phyloP scores from a whole-genome alignment of 1,140 invertebrate genomes.

The Oncopeltus fasciatus region DNA sequence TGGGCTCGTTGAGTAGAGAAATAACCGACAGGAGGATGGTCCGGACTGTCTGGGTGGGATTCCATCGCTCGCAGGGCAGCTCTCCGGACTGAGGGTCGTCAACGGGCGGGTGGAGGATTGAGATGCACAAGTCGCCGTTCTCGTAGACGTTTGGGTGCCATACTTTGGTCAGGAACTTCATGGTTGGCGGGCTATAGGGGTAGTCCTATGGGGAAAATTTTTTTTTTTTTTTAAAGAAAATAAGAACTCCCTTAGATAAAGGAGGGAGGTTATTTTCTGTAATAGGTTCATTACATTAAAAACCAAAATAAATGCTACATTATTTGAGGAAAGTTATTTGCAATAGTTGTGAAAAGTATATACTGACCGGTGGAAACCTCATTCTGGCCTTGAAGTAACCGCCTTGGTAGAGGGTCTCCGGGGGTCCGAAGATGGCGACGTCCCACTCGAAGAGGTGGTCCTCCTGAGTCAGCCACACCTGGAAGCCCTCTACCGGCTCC shows the following conservation, averaged over 20 bases:
- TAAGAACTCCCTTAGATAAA: too few relatives aligned
- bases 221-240: too few relatives aligned
- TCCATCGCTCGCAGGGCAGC: slow-evolving; percentile 96
- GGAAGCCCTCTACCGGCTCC: slow-evolving; percentile 94
- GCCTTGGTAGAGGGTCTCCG: slow-evolving; percentile 92
- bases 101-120: slow-evolving; percentile 93
- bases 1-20: slow-evolving; percentile 94
- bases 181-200: slow-evolving; percentile 91
- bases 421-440: too few relatives aligned
- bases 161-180: slow-evolving; percentile 94
- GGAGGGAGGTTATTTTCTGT: too few relatives aligned
- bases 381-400: slow-evolving; percentile 97
- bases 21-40: slow-evolving; percentile 95
- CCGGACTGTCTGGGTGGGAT: slow-evolving; percentile 95
- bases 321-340: too few relatives aligned
- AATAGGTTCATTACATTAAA: too few relatives aligned
- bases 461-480: slow-evolving; percentile 77
- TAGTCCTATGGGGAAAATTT: too few relatives aligned
- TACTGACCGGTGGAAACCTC: slow-evolving; percentile 78
- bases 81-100: slow-evolving; percentile 98
- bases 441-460: slow-evolving; percentile 98
- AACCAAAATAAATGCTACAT: too few relatives aligned
- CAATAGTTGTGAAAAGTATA: too few relatives aligned
- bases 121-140: slow-evolving; percentile 98
- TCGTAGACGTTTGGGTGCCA: slow-evolving; percentile 99